phyloP scores from a whole-genome alignment of 2,113 vertebrate genomes.

The Rattus rattus region DNA sequence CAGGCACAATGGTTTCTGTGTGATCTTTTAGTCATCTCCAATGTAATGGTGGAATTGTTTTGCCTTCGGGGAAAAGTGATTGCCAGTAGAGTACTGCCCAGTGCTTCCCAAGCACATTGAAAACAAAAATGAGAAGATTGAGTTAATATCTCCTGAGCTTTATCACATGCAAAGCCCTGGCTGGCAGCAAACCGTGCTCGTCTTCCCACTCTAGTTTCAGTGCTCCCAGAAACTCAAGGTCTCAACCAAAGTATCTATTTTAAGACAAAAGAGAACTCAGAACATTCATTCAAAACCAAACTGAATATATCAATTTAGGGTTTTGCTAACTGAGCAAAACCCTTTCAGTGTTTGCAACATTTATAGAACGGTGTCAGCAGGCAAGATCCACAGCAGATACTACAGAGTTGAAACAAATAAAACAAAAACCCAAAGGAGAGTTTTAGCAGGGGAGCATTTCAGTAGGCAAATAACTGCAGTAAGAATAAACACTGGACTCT shows the following conservation, averaged over 20 bases:
- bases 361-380: background rate
- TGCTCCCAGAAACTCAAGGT: background rate
- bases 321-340: background rate
- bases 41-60: background rate
- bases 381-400: background rate
- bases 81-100: background rate
- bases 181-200: background rate
- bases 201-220: background rate
- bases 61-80: background rate
- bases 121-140: background rate
- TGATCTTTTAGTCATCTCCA: background rate
- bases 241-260: background rate
- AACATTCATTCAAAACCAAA: conserved; percentile 13
- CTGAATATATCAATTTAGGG: background rate
- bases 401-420: background rate
- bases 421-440: background rate
- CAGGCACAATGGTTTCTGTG: background rate
- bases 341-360: background rate
- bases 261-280: background rate
- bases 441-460: background rate
- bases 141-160: background rate
- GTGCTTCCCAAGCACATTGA: background rate
- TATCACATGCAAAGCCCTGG: background rate
- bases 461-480: background rate
- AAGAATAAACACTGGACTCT: background rate